A percentile compares a stretch with the other conserved stretches of the same genome.
Evolutionary conservation across 37 sponge, comb jelly and placozoan genomes (phyloP).

Genomic region (Hormiphora californensis): DNA sequence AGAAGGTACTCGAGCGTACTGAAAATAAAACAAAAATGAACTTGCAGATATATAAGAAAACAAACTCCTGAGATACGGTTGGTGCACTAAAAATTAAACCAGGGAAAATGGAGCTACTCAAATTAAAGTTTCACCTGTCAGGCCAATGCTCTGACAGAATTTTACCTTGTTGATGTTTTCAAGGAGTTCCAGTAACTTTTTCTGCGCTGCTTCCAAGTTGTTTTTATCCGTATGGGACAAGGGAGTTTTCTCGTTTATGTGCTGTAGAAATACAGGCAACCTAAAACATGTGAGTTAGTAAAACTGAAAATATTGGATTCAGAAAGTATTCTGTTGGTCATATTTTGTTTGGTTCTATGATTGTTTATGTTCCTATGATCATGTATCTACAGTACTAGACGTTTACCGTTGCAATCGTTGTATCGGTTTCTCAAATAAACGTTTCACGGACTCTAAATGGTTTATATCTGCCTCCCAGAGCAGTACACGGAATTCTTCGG

Average conservation of each 20-base stretch:
- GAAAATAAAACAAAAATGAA: too few species aligned
- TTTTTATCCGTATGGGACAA: not conserved
- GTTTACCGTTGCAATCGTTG: not conserved
- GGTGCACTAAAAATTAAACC: too few species aligned
- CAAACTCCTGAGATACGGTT: too few species aligned
- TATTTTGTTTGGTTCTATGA: too few species aligned
- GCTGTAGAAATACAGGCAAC: not conserved
- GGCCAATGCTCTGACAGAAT: too few species aligned
- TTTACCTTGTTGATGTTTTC: not conserved
- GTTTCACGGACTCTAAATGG: not conserved
- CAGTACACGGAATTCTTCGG: not conserved
- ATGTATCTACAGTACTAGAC: too few species aligned
- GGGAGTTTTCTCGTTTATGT: slow-evolving; percentile 5
- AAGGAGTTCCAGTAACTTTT: not conserved
- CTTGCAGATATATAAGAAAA: too few species aligned
- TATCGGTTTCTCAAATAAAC: not conserved
- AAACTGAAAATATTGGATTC: not conserved
- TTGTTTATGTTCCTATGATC: too few species aligned
- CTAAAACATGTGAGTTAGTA: not conserved
- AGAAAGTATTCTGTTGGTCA: too few species aligned
- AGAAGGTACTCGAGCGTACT: too few species aligned
- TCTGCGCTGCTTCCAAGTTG: not conserved
- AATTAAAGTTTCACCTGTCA: too few species aligned
- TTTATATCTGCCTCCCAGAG: slow-evolving; percentile 22
- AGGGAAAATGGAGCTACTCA: too few species aligned